A percentile compares a stretch with the other conserved stretches of the same genome.
Conservation (phyloP, 23 tunicate species). For the Styela plicata region DNA sequence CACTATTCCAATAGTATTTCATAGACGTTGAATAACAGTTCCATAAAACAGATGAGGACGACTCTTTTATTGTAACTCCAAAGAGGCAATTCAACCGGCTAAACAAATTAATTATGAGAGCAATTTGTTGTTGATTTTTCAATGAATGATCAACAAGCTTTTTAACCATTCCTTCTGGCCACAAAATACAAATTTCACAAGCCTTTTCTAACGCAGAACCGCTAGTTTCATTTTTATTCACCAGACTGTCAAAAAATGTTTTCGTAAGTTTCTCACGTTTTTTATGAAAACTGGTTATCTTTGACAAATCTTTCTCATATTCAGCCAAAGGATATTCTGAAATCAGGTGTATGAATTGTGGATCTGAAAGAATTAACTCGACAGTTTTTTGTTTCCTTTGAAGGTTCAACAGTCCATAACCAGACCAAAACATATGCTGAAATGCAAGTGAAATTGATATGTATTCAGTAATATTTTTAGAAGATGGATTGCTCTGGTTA, state of each 20-base stretch:
- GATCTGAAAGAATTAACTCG: background rate
- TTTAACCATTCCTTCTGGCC: slow-evolving; percentile 4
- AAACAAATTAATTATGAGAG: background rate
- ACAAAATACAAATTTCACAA: background rate
- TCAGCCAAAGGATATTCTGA: background rate
- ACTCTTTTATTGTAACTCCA: background rate
- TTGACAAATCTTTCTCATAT: background rate
- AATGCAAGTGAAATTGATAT: background rate
- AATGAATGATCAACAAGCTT: background rate
- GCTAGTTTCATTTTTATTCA: background rate
- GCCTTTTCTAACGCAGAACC: background rate
- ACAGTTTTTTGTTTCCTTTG: background rate
- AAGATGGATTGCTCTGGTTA: background rate
- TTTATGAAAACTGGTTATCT: background rate
- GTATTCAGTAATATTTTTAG: background rate
- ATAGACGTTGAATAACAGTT: background rate
- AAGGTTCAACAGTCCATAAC: background rate
- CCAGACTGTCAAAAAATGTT: background rate
- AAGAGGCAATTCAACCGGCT: background rate
- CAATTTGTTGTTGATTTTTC: slow-evolving; percentile 2
- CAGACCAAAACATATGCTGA: background rate
- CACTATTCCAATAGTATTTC: background rate
- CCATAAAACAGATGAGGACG: background rate
- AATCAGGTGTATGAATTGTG: background rate
- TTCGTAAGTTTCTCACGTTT: background rate